Conservation (phyloP, 2,888 invertebrate species). For the Drosophila mayaguana region DNA sequence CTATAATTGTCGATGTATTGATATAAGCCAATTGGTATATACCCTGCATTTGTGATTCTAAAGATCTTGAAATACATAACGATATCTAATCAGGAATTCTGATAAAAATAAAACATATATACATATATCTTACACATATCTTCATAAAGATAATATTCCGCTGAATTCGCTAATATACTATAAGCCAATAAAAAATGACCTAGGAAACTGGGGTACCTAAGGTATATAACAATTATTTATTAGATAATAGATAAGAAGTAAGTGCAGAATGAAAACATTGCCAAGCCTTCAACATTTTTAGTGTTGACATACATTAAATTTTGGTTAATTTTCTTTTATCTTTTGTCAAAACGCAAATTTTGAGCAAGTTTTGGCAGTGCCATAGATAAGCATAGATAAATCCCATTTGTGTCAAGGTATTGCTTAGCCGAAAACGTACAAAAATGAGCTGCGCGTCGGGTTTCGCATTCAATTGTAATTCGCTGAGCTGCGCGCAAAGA, state of each 20-base stretch:
- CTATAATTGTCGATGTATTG: no score
- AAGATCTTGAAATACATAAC: no score
- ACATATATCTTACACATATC: no score
- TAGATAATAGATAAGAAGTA: not conserved
- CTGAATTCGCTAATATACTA: no score
- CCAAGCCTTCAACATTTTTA: not conserved
- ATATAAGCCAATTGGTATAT: no score
- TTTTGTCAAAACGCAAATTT: constrained; percentile 34
- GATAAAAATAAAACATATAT: no score
- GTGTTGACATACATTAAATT: not conserved
- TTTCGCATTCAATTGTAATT: constrained; percentile 19
- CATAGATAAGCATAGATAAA: constrained; percentile 38
- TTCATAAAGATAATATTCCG: no score
- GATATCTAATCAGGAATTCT: no score
- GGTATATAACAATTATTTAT: not conserved
- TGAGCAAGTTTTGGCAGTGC: not conserved
- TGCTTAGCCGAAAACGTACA: constrained; percentile 10
- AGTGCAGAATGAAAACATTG: not conserved
- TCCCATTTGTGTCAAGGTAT: constrained; percentile 33
- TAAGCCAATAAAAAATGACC: not conserved
- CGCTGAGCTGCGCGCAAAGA: constrained; percentile 16
- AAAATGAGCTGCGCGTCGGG: constrained; percentile 3
- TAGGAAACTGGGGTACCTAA: not conserved
- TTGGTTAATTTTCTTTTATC: not conserved
- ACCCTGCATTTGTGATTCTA: no score